Conservation (phyloP, 2,797 vertebrate genomes). For the Sparus aurata region DNA sequence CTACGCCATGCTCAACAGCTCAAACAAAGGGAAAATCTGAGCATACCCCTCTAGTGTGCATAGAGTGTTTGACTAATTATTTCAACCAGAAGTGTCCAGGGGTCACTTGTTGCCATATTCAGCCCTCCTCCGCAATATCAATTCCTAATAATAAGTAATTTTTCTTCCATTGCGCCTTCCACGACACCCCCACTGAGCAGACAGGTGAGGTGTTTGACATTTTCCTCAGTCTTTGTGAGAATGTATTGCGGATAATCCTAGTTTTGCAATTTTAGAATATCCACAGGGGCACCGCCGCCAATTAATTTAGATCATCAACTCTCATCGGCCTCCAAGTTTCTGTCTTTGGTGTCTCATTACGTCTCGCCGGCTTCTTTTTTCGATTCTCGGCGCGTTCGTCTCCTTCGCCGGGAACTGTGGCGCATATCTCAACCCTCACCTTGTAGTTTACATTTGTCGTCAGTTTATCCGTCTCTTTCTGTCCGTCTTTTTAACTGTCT, state of each 20-base stretch:
- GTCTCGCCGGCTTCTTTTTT: constrained; percentile 33
- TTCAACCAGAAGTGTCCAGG: constrained; percentile 58
- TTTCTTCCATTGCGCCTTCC: constrained; percentile 52
- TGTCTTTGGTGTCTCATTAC: constrained; percentile 56
- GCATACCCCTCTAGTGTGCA: constrained; percentile 24
- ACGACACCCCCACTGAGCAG: constrained; percentile 48
- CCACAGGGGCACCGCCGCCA: constrained; percentile 50
- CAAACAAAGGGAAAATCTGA: constrained; percentile 52
- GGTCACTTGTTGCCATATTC: constrained; percentile 54
- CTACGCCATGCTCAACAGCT: constrained; percentile 10
- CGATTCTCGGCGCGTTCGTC: constrained; percentile 43
- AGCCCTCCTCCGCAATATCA: constrained; percentile 48
- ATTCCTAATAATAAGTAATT: constrained; percentile 60
- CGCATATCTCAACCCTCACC: constrained; percentile 40
- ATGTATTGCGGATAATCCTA: constrained; percentile 59
- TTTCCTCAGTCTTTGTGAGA: constrained; percentile 48
- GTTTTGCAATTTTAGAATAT: constrained; percentile 61
- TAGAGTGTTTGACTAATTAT: constrained; percentile 66
- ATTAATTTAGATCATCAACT: constrained; percentile 69
- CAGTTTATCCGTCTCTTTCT: constrained; percentile 31
- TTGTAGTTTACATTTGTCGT: constrained; percentile 52
- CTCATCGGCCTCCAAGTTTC: constrained; percentile 38
- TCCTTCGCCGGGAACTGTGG: constrained; percentile 42
- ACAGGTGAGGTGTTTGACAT: constrained; percentile 65
- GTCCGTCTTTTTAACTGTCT: constrained; percentile 42